Conservation (phyloP, 2,888 invertebrate genomes). For the Drosophila anomalipes region DNA sequence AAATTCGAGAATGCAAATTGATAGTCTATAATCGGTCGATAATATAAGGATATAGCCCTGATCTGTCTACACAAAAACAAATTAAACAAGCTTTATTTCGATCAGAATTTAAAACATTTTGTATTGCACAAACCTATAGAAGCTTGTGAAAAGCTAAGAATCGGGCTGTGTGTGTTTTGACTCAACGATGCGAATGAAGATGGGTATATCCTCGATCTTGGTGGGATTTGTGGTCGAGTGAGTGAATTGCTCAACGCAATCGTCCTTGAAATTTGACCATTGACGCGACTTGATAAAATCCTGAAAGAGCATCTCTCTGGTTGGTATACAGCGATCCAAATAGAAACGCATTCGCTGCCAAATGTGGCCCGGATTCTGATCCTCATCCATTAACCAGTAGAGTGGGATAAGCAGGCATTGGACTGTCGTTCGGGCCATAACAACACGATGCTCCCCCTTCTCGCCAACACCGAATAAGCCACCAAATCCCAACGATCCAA, state of each 20-base stretch:
- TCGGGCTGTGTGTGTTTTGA: constrained; percentile 22
- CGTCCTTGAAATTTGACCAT: constrained; percentile 80
- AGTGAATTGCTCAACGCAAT: constrained; percentile 64
- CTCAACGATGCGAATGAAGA: constrained; percentile 83
- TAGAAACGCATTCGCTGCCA: constrained; percentile 83
- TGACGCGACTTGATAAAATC: constrained; percentile 80
- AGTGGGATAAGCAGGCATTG: constrained; percentile 90
- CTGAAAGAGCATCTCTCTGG: constrained; percentile 76
- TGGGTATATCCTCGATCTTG: constrained; percentile 82
- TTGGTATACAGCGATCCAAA: constrained; percentile 82
- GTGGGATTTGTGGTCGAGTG: constrained; percentile 72
- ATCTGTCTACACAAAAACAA: background rate
- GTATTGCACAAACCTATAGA: background rate
- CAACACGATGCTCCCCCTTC: constrained; percentile 88
- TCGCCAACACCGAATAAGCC: constrained; percentile 90
- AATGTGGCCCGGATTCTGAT: constrained; percentile 84
- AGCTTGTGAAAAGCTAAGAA: background rate
- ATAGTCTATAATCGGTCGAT: no score
- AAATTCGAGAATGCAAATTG: background rate
- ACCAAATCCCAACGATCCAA: constrained; percentile 82
- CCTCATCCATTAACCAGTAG: constrained; percentile 88
- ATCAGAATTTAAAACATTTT: background rate
- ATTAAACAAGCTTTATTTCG: background rate
- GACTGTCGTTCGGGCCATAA: constrained; percentile 88
- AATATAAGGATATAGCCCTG: no score